Base-by-base conservation (phyloP, 2,797 vertebrate species). In the Neopelma chrysocephalum region DNA sequence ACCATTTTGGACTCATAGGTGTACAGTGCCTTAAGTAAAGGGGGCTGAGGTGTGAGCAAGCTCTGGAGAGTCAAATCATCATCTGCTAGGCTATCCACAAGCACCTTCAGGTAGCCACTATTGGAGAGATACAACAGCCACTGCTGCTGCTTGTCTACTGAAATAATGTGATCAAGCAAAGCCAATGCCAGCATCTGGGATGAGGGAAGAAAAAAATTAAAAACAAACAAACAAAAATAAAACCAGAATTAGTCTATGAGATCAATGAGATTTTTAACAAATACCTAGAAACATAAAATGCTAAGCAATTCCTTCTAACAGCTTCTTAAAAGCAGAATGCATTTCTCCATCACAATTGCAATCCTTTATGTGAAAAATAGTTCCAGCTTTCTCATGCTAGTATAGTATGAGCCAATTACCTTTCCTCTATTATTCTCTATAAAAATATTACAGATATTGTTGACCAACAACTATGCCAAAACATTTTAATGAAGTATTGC, bases 1-100 rank as follows among this genome's bases (percentile, higher is more conserved):
- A 99, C 99, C 99, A 99, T 99, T 97, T 99, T 99, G 96, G 99
- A 99, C 95, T 99, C 99, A 1, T 99, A 99, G 72, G 99, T 99
- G 96, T 99, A 99, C 25, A 99, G 97, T 0, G 99, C 99, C 96
- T 99, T 99, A 89, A 99, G 98, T n/a, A 99, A 97, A 7, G 99
- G 99, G 1, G 99, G 98, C 91, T 99, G 99, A 47, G 99, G 99
- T 2, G 97, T 97, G n/a, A 99, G 99, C 58, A 99, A 97, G 87
- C 97, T 98, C 98, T 99, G 99, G 56, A 99, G 97, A 75, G 98
- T 98, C 1, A 32, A 94, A 31, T 99, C 99, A 16, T 99, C 99
- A 91, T 99, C 99, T 42, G 98, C 98, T 61, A 99, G 95, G 94
- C 99, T 99, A 95, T 99, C 99, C 92, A 99, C 99, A 34, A 99